Conservation (phyloP, 1,140 invertebrate genomes). For the Telenomus remus region DNA sequence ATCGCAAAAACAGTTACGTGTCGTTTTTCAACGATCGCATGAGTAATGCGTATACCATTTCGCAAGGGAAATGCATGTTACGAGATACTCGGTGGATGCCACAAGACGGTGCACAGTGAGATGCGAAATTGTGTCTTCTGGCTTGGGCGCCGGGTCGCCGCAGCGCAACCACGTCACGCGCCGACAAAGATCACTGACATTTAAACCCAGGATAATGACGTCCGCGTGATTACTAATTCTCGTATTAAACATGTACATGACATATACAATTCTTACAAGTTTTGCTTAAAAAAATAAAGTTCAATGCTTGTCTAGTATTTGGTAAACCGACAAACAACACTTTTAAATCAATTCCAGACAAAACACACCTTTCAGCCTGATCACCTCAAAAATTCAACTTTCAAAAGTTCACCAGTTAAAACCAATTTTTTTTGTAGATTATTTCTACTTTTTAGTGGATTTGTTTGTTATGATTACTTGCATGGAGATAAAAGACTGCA, state of each 20-base stretch:
- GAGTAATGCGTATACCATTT: constrained; percentile 50
- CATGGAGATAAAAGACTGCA: too few relatives aligned
- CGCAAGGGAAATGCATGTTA: constrained; percentile 57
- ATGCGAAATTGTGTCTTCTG: constrained; percentile 44
- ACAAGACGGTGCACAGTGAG: constrained; percentile 9
- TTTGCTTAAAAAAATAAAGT: too few relatives aligned
- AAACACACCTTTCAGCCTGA: too few relatives aligned
- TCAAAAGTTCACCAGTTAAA: too few relatives aligned
- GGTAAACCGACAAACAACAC: too few relatives aligned
- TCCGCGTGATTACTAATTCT: constrained; percentile 58
- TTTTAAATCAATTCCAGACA: too few relatives aligned
- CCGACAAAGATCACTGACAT: constrained; percentile 66
- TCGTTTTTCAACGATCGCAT: constrained; percentile 35
- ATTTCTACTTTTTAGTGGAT: too few relatives aligned
- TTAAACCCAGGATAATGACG: constrained; percentile 66
- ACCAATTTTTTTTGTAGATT: too few relatives aligned
- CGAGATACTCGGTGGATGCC: constrained; percentile 43
- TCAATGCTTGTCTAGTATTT: too few relatives aligned
- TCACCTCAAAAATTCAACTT: too few relatives aligned
- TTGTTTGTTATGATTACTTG: too few relatives aligned
- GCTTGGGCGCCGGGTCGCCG: constrained; percentile 7
- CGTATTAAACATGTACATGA: constrained; percentile 22
- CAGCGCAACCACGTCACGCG: constrained; percentile 20
- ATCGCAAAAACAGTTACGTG: constrained; percentile 29
- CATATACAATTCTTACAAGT: not conserved